Percentiles rank a stretch among this genome's conserved stretches.
These are phyloP conservation scores for Callithrix jacchus DNA, from an alignment of 2,113 vertebrate genomes.

Conservation along the genomic window DNA sequence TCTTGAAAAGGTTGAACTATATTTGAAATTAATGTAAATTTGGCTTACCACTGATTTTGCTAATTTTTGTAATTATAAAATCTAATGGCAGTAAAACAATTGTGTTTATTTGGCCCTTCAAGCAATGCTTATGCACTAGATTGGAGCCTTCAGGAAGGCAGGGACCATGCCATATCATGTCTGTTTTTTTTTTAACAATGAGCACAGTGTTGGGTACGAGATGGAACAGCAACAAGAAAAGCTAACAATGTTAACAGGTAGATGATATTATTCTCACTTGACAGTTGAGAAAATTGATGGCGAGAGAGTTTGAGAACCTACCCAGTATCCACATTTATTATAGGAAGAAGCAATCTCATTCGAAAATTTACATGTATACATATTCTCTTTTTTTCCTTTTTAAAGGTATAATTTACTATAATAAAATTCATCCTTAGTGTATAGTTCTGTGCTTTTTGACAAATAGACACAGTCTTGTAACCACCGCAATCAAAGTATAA, in stretches of 20 bases:
- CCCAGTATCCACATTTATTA: neutral
- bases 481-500: neutral
- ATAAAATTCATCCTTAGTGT: neutral
- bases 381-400: neutral
- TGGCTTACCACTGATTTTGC: neutral
- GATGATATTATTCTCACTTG: neutral
- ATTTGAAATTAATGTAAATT: constrained; percentile 7
- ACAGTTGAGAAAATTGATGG: neutral
- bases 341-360: neutral
- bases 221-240: neutral
- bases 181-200: neutral
- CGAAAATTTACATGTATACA: neutral
- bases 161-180: neutral
- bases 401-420: neutral
- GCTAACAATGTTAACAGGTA: neutral
- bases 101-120: neutral
- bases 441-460: neutral
- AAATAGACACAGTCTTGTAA: neutral
- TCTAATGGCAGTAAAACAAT: neutral
- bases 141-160: neutral
- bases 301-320: neutral
- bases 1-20: neutral
- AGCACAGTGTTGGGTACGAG: neutral
- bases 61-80: neutral
- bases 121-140: neutral